Evolutionary conservation across 2,888 invertebrate genomes (phyloP), one percentile per base, ranked within the genome.

Genomic region (Acleris holmiana): DNA sequence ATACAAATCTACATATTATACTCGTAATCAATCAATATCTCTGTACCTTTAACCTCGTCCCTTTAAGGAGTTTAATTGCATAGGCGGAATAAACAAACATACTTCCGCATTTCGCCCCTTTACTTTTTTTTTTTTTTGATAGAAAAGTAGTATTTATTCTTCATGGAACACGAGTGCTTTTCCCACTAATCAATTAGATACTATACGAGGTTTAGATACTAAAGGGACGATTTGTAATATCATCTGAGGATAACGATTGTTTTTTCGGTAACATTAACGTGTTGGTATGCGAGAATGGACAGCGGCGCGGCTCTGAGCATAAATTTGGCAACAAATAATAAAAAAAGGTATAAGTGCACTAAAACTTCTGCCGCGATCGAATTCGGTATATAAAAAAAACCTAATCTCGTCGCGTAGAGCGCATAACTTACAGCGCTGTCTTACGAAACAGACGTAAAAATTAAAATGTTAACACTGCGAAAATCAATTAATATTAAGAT

Each of bases 201-300:
- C n/a, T n/a, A n/a, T n/a, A n/a, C n/a, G n/a, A n/a, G n/a, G n/a
- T n/a, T n/a, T n/a, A n/a, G n/a, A n/a, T n/a, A n/a, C n/a, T n/a
- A n/a, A n/a, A n/a, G n/a, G n/a, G n/a, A n/a, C n/a, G n/a, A n/a
- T n/a, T 81, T 78, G 73, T 73, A 79, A 79, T 76, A 65, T 61
- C 58, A 21, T 67, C 2, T 29, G 29, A 29, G 29, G 8, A 29
- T 29, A 35, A 4, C 35, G 2, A 65, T 72, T 71, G 71, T 73
- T 74, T 74, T 77, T 75, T 74, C 73, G 68, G 74, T 67, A 73
- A 71, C 63, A 67, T 73, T 67, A 72, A 71, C 63, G 67, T 73
- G 67, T 69, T 41, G 71, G 69, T 70, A 71, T 74, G 71, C 73
- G 66, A 67, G 67, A 63, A 69, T 67, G 56, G 66, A 18, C n/a